phyloP scores from a whole-genome alignment of 2,797 vertebrate species.

The Esox lucius region DNA sequence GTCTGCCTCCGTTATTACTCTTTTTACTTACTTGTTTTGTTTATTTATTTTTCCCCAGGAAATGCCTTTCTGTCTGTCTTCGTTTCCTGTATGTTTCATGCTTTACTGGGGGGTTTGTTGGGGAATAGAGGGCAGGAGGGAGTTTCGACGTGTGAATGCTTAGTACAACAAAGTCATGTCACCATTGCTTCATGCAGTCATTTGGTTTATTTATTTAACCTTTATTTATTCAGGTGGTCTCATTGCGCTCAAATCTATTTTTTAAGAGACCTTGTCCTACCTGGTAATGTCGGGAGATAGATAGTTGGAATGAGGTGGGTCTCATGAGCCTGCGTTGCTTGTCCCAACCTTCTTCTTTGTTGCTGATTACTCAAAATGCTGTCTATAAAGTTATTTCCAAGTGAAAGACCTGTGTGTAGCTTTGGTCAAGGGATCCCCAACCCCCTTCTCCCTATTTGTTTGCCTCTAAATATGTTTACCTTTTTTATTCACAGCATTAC shows the following conservation, averaged over 20 bases:
- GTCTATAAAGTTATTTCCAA: not conserved
- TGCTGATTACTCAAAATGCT: not conserved
- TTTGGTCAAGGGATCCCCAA: conserved; percentile 25
- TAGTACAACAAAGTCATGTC: conserved; percentile 58
- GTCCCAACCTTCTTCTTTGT: not conserved
- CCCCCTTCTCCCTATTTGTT: conserved; percentile 57
- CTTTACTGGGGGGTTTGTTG: conserved; percentile 22
- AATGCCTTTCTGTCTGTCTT: conserved; percentile 37
- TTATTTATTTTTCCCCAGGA: conserved; percentile 44
- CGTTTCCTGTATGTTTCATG: conserved; percentile 26
- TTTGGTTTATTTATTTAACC: no score
- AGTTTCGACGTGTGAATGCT: conserved; percentile 66
- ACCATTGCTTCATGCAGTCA: conserved; percentile 39
- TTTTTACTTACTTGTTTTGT: conserved; percentile 50
- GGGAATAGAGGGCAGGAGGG: conserved; percentile 2
- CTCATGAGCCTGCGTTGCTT: conserved; percentile 26
- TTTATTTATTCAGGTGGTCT: no score
- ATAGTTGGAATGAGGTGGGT: no score
- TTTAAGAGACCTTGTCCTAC: no score
- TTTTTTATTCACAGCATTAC: conserved; percentile 68
- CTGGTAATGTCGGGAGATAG: conserved; percentile 38
- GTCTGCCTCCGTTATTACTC: conserved; percentile 49
- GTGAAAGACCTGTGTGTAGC: not conserved
- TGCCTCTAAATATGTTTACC: conserved; percentile 61
- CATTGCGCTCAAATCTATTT: no score